Evolutionary conservation across 2,888 invertebrate species (phyloP).

Genomic region (Neoitamus cyanurus): DNA sequence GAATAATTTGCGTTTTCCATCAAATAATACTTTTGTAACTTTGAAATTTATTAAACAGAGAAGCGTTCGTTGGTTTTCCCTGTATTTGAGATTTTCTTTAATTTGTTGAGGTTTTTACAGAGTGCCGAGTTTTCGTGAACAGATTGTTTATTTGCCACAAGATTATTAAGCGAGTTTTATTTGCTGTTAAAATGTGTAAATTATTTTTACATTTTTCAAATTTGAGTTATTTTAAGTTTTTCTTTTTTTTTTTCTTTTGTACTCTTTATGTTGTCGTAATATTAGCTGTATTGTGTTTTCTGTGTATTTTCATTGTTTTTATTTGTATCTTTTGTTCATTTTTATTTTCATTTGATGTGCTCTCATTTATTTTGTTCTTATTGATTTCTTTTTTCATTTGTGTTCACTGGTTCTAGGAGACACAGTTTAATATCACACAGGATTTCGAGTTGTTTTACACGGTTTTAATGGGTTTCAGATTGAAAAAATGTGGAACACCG

Average conservation of each 20-base stretch:
- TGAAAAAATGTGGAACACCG: conserved; percentile 39
- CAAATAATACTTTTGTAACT: conserved; percentile 30
- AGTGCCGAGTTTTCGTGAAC: conserved; percentile 42
- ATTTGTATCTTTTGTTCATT: conserved; percentile 43
- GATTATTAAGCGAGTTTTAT: conserved; percentile 25
- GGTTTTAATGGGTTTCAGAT: conserved; percentile 47
- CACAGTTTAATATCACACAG: conserved; percentile 47
- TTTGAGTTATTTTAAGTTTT: conserved; percentile 9
- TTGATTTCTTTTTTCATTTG: conserved; percentile 20
- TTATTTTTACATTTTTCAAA: conserved; percentile 52
- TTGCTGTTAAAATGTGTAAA: conserved; percentile 53
- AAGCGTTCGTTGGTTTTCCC: conserved; percentile 50
- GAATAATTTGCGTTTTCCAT: conserved; percentile 41
- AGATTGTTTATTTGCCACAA: conserved; percentile 33
- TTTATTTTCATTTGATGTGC: conserved; percentile 49
- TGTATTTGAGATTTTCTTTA: conserved; percentile 38
- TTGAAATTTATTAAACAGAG: not conserved
- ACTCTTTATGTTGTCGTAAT: conserved; percentile 61
- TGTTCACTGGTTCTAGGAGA: conserved; percentile 28
- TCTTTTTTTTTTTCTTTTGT: conserved; percentile 59
- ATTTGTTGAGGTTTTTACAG: conserved; percentile 26
- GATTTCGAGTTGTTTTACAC: conserved; percentile 49
- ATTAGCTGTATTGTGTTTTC: conserved; percentile 46
- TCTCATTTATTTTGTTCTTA: conserved; percentile 46
- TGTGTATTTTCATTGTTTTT: conserved; percentile 60